Evolutionary conservation across 2,113 vertebrate species (phyloP).

Genomic region (Esox niger): DNA sequence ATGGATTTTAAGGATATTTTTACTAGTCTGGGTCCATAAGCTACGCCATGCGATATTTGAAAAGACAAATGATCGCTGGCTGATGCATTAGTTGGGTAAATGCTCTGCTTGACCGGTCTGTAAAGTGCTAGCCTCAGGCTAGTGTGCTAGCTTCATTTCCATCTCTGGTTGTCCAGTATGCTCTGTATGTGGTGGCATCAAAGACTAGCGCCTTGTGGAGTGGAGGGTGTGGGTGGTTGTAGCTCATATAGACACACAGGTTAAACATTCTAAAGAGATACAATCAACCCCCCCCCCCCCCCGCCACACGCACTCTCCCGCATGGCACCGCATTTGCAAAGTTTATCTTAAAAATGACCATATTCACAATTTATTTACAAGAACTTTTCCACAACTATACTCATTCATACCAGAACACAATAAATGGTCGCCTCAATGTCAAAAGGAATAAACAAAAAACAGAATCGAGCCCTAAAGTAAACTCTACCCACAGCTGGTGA

Average conservation of each 20-base stretch:
- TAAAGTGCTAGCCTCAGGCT: no score
- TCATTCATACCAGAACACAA: constrained; percentile 34
- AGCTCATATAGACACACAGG: constrained; percentile 33
- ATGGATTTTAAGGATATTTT: no score
- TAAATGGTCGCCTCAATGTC: background rate
- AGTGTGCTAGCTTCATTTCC: no score
- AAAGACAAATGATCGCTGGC: no score
- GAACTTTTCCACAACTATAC: constrained; percentile 25
- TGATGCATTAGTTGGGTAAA: no score
- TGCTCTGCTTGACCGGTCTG: no score
- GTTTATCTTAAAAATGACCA: constrained; percentile 47
- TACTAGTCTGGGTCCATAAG: no score
- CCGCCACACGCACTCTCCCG: constrained; percentile 16
- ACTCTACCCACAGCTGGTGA: background rate
- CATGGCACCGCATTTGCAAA: constrained; percentile 50
- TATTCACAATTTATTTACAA: constrained; percentile 65
- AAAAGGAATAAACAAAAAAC: constrained; percentile 24
- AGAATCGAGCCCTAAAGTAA: constrained; percentile 31
- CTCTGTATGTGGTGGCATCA: constrained; percentile 15
- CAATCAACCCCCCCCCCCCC: constrained; percentile 50
- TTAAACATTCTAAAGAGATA: constrained; percentile 61
- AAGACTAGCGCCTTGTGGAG: no score
- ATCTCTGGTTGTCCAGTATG: background rate
- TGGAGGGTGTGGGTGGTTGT: constrained; percentile 16
- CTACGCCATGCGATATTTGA: no score